Base-by-base conservation (phyloP, 2,888 invertebrate genomes). In the Andricus quercusramuli region DNA sequence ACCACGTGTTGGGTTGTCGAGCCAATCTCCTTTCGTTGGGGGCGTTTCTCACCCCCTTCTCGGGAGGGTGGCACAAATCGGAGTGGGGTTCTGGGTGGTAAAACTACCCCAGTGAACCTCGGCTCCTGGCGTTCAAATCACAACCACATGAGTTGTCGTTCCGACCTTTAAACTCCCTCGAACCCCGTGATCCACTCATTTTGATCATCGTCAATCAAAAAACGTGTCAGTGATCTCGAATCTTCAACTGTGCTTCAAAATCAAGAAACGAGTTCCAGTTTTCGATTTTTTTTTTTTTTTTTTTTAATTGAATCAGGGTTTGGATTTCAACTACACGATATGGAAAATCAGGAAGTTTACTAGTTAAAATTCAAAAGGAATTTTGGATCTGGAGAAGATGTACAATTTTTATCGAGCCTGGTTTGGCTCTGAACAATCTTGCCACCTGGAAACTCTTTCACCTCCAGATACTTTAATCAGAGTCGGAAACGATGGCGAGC, bases 381-480 rank as follows among this genome's bases (percentile, higher is more conserved):
- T 62, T 62, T 22, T 25, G 0, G 5, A 15, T 6, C 25, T 62
- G 32, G 17, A 29, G 13, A 80, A 77, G 78, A 93, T 93, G 93
- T 93, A 93, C 86, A 93, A 93, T 82, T 84, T 93, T 82, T 93
- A 93, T 85, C 90, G 93, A 89, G 93, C 93, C 56, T 93, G 93
- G 93, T 92, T 93, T 83, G 92, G 92, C 25, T 87, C 84, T 9
- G 88, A 85, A 77, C 88, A 87, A 62, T 89, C 84, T 84, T 92
- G 90, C 77, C 89, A 90, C 20, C 79, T 91, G 77, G 91, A 91
- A 65, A 88, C 90, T 6, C 89, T 92, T 4, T 87, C 93, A 62
- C 94, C 94, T 8, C 95, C 96, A 0, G 96, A 96, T 89, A 95
- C 95, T 29, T 91, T 95, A 47, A 93, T 96, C 1, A 94, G 95